Conservation (phyloP, 2,888 invertebrate genomes). For the Pyrrhia umbra region DNA sequence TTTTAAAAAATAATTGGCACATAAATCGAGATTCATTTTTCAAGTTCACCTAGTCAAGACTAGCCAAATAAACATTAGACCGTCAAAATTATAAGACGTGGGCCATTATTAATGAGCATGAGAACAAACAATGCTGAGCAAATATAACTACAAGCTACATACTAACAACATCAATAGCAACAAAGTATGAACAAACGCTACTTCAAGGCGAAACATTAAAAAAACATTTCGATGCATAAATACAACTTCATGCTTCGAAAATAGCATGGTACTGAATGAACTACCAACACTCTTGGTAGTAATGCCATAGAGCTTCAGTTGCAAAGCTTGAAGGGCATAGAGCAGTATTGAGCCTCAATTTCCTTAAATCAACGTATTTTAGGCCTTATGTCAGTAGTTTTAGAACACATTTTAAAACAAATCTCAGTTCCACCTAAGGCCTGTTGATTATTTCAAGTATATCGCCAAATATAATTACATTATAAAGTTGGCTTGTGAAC, state of each 20-base stretch:
- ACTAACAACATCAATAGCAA: slow-evolving; percentile 67
- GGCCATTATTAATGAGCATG: slow-evolving; percentile 42
- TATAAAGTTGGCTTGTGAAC: slow-evolving; percentile 44
- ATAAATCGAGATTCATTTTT: slow-evolving; percentile 2
- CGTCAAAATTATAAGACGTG: slow-evolving; percentile 28
- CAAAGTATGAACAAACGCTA: slow-evolving; percentile 50
- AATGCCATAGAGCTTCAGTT: background rate
- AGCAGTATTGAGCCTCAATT: slow-evolving; percentile 49
- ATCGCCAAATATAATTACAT: slow-evolving; percentile 48
- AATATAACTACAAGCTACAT: slow-evolving; percentile 63
- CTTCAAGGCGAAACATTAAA: slow-evolving; percentile 47
- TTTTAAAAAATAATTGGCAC: slow-evolving; percentile 23
- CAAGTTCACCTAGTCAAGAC: background rate
- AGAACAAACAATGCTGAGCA: slow-evolving; percentile 62
- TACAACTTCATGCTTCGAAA: slow-evolving; percentile 52
- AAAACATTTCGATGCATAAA: slow-evolving; percentile 44
- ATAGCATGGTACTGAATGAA: slow-evolving; percentile 34
- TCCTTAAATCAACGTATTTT: slow-evolving; percentile 42
- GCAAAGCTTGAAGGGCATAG: slow-evolving; percentile 19
- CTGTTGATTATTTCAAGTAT: slow-evolving; percentile 20
- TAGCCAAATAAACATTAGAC: slow-evolving; percentile 13
- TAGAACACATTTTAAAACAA: slow-evolving; percentile 25
- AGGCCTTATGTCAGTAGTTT: slow-evolving; percentile 16
- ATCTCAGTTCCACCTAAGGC: slow-evolving; percentile 20
- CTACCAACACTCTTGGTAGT: slow-evolving; percentile 35